A percentile compares a stretch with the other conserved stretches of the same genome.
Conservation (phyloP, 2,888 invertebrate species). For the Nymphalis urticae region DNA sequence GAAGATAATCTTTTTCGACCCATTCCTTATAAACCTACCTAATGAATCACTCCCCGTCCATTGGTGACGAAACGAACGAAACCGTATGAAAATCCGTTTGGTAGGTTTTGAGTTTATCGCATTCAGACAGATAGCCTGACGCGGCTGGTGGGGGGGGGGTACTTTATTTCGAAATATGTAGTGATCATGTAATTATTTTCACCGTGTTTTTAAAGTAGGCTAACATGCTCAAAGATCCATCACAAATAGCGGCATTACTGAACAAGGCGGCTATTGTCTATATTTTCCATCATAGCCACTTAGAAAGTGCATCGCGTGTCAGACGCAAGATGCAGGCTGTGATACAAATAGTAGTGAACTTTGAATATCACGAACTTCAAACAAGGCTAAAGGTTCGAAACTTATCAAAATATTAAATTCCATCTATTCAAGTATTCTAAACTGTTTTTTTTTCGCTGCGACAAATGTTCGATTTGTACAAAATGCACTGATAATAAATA, state of each 20-base stretch:
- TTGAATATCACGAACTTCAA: constrained; percentile 9
- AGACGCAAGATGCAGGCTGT: constrained; percentile 27
- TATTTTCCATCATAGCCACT: constrained; percentile 33
- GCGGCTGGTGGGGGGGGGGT: too few species aligned
- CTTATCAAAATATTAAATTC: neutral
- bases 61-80: too few species aligned
- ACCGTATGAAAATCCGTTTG: neutral
- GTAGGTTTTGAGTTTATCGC: too few species aligned
- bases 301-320: constrained; percentile 40
- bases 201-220: constrained; percentile 19
- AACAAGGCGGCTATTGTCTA: constrained; percentile 38
- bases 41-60: too few species aligned
- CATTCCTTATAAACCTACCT: too few species aligned
- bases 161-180: too few species aligned
- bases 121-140: too few species aligned
- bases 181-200: constrained; percentile 18
- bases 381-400: neutral
- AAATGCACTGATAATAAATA: neutral
- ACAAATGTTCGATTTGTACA: neutral
- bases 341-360: constrained; percentile 20
- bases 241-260: constrained; percentile 17
- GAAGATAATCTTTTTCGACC: neutral
- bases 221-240: constrained; percentile 24
- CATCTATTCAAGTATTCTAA: neutral
- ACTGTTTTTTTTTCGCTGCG: neutral